These are phyloP conservation scores for Ceyx melanurus DNA, from an alignment of 2,113 vertebrate species.

Conservation along the genomic window DNA sequence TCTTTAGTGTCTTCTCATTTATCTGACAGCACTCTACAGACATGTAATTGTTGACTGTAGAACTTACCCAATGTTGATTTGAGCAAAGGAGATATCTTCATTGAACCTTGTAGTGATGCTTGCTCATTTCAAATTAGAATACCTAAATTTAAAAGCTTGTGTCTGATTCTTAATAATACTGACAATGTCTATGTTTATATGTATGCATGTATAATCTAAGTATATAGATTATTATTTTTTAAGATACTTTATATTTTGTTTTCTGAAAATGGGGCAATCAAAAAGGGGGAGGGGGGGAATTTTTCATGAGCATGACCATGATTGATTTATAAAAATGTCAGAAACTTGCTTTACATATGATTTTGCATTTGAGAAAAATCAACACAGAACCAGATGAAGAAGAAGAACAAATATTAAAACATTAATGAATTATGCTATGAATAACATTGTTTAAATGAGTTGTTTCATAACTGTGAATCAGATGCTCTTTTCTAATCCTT, in stretches of 20 bases:
- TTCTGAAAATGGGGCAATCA: background rate
- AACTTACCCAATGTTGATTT: background rate
- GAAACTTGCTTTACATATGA: background rate
- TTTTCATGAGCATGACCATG: background rate
- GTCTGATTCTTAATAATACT: background rate
- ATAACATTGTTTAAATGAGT: background rate
- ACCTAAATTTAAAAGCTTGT: background rate
- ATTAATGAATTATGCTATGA: background rate
- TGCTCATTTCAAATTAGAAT: background rate
- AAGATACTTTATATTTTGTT: background rate
- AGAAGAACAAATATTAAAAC: background rate
- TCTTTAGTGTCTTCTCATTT: background rate
- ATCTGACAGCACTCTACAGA: background rate
- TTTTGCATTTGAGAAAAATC: background rate
- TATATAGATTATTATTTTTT: background rate
- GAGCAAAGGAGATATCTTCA: background rate
- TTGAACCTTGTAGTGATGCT: background rate
- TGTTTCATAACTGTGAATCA: background rate
- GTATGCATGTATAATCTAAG: too few relatives aligned
- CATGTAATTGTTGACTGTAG: background rate
- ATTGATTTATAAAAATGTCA: constrained; percentile 2
- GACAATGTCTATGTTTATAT: background rate
- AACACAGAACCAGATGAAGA: background rate
- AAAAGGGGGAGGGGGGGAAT: background rate
- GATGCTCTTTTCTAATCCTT: background rate